These are phyloP conservation scores for Tichodroma muraria DNA, from an alignment of 2,113 vertebrate genomes.

Conservation along the genomic window DNA sequence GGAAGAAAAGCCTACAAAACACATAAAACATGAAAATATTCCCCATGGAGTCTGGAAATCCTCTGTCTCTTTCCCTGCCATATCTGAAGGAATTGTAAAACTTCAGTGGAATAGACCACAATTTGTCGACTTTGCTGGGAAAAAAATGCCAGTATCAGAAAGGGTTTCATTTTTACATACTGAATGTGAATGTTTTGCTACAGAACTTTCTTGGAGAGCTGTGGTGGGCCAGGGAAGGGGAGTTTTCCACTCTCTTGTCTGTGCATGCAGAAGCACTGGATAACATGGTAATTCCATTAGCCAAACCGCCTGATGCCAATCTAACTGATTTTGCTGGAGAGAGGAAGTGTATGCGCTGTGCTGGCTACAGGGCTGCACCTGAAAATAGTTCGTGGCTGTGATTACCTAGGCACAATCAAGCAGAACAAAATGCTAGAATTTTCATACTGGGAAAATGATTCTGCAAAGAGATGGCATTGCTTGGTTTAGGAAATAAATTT, in stretches of 20 bases:
- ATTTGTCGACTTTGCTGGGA: background rate
- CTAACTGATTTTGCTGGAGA: background rate
- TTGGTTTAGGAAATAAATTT: background rate
- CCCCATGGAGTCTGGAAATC: background rate
- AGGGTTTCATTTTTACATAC: background rate
- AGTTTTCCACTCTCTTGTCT: background rate
- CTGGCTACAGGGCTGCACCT: background rate
- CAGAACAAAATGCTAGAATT: background rate
- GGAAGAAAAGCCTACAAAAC: background rate
- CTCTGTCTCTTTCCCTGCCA: background rate
- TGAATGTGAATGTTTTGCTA: background rate
- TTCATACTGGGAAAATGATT: background rate
- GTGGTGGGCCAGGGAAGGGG: background rate
- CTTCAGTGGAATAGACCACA: background rate
- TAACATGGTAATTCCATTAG: background rate
- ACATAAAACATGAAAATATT: background rate
- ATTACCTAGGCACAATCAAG: background rate
- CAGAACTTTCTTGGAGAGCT: background rate
- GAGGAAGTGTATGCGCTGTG: background rate
- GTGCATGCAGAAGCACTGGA: background rate
- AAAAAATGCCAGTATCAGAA: background rate
- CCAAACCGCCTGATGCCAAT: background rate
- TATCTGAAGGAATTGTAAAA: background rate
- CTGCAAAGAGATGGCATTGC: background rate
- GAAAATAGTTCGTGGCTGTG: background rate